Conservation (phyloP, 2,113 vertebrate species). For the Poeciliopsis turrubarensis region DNA sequence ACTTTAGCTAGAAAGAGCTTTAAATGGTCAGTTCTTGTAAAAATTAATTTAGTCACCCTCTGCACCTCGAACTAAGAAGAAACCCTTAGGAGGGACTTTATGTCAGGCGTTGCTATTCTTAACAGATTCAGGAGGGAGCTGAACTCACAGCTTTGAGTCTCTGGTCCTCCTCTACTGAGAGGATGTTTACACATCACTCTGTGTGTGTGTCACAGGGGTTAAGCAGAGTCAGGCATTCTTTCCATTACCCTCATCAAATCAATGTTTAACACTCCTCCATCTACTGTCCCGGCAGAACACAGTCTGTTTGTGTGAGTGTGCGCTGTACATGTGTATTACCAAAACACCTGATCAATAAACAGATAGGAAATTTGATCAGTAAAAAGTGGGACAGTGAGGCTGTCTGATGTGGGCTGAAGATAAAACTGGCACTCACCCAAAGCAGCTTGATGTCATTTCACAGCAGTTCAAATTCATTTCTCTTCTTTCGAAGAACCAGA, state of each 20-base stretch:
- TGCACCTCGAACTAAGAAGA: conserved; percentile 9
- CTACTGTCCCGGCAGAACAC: conserved; percentile 29
- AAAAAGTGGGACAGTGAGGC: conserved; percentile 44
- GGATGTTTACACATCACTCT: conserved; percentile 65
- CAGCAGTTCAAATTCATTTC: background rate
- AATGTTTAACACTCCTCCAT: conserved; percentile 66
- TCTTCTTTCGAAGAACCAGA: background rate
- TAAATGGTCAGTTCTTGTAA: background rate
- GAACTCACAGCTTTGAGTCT: conserved; percentile 51
- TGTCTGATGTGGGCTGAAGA: conserved; percentile 21
- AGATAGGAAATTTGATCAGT: conserved; percentile 49
- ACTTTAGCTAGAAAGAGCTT: background rate
- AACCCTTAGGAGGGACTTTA: conserved; percentile 4
- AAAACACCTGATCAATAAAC: conserved; percentile 41
- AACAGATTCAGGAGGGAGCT: conserved; percentile 41
- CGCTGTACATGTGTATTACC: conserved; percentile 14
- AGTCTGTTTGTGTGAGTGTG: conserved; percentile 23
- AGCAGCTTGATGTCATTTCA: background rate
- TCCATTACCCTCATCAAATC: conserved; percentile 83
- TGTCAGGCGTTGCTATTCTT: conserved; percentile 30
- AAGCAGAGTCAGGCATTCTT: conserved; percentile 76
- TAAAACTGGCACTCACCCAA: conserved; percentile 31
- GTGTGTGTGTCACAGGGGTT: conserved; percentile 64
- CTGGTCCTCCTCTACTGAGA: conserved; percentile 63
- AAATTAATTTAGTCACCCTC: background rate